Base-by-base conservation (phyloP, 2,113 vertebrate genomes). In the Peromyscus maniculatus region DNA sequence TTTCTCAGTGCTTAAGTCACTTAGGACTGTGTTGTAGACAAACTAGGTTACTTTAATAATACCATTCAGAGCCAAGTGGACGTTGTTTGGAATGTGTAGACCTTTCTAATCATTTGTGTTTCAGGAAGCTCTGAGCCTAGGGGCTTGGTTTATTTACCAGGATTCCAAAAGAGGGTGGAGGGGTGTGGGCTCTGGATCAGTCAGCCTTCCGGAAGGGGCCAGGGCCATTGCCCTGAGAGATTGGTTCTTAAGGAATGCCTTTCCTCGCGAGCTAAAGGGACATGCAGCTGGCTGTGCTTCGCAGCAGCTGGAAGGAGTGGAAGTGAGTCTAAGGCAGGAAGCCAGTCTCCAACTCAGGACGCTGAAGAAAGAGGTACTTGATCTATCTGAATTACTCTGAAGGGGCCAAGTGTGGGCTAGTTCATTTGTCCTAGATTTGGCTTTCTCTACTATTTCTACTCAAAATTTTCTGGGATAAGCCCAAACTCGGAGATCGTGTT, bases 301-400 rank as follows among this genome's bases (percentile, higher is more conserved):
- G 2, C 22, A 22, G 2, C 22, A 22, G 3, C 13, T 43, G 2
- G 4, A 93, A 91, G 62, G 55, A 66, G 11, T n/a, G 4, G 43
- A 80, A 62, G 62, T 57, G 31, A 71, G 62, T 39, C 55, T 39
- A 64, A 93, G 87, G 49, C 46, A 66, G 91, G 79, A 96, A 92
- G 22, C 71, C 49, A 55, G 77, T 43, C 62, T 59, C 7, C 15
- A 69, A 55, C 80, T 33, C 57, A 24, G 57, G 78, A 90, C 59
- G 0, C 4, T 66, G 82, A 66, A 91, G 92, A 17, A 87, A 82
- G 71, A 94, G 91, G 95, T 94, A 94, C 59, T 74, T 52, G 62
- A n/a, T 83, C 62, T 33, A 1, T 79, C 5, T 84, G 43, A 69
- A 19, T 94, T 52, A 24, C 43, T 69, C 19, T 59, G 49, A 94